Evolutionary conservation across 2,888 invertebrate species (phyloP).

Genomic region (Caenorhabditis sinica): DNA sequence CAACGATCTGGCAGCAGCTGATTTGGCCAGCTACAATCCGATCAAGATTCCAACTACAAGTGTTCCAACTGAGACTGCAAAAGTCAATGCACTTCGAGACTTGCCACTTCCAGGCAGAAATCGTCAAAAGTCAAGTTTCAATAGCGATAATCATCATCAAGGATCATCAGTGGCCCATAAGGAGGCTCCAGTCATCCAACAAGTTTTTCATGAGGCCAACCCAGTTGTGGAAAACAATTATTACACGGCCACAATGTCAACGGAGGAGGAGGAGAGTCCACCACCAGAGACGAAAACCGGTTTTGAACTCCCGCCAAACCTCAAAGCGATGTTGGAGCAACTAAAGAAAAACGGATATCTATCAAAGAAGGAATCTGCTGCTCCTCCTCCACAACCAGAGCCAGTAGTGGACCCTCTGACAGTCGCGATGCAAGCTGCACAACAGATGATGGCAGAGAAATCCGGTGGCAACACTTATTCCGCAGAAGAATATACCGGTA

Average conservation of each 20-base stretch:
- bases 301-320: constrained; percentile 23
- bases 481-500: not conserved
- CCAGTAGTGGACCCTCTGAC: not conserved
- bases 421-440: constrained; percentile 20
- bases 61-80: not conserved
- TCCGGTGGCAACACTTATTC: not conserved
- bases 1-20: constrained; percentile 11
- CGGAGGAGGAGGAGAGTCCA: not conserved
- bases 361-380: not conserved
- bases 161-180: too few relatives aligned
- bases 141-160: not conserved
- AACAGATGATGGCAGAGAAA: constrained; percentile 8
- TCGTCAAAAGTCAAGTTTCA: not conserved
- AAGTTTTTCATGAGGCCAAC: constrained; percentile 24
- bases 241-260: constrained; percentile 11
- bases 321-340: constrained; percentile 29
- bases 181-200: constrained; percentile 2
- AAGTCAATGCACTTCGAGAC: constrained; percentile 22
- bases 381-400: not conserved
- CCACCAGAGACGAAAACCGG: not conserved
- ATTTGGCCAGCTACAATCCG: not conserved
- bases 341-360: constrained; percentile 39
- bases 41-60: constrained; percentile 16
- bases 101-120: constrained; percentile 37
- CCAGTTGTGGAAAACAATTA: constrained; percentile 10